A percentile compares a stretch with the other conserved stretches of the same genome.
Conservation (phyloP, 2,113 vertebrate genomes). For the Nyctereutes procyonoides region DNA sequence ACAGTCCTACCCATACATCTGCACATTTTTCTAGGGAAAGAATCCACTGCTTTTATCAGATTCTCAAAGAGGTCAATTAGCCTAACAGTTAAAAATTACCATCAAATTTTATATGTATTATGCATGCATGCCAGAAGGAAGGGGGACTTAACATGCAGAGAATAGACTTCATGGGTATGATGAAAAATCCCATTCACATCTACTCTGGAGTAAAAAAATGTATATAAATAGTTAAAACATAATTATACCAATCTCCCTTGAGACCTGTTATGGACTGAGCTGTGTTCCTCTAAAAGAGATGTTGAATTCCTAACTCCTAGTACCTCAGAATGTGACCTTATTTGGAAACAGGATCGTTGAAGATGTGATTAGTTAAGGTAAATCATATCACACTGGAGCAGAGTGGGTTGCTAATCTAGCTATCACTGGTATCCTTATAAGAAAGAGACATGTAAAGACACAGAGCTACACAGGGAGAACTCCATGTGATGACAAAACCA, state of each 20-base stretch:
- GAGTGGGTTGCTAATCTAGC: background rate
- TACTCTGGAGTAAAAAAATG: background rate
- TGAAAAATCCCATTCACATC: background rate
- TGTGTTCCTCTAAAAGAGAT: background rate
- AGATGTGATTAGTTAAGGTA: background rate
- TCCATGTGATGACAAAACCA: background rate
- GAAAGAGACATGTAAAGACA: background rate
- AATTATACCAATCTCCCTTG: constrained; percentile 3
- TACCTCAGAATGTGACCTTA: background rate
- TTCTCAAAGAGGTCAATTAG: background rate
- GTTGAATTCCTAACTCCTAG: background rate
- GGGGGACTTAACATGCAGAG: background rate
- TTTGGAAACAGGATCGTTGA: background rate
- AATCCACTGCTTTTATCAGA: constrained; percentile 22
- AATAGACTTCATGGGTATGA: background rate
- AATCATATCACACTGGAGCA: background rate
- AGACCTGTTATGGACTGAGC: background rate
- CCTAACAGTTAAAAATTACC: background rate
- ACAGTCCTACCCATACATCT: background rate
- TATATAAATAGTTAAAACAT: background rate
- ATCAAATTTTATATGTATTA: background rate
- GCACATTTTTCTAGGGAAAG: background rate
- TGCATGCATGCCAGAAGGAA: background rate
- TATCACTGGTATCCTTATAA: background rate
- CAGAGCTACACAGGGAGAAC: background rate